Evolutionary conservation across 35 echinoderm and acorn worm species (phyloP).

Genomic region (Ophioderma brevispina): DNA sequence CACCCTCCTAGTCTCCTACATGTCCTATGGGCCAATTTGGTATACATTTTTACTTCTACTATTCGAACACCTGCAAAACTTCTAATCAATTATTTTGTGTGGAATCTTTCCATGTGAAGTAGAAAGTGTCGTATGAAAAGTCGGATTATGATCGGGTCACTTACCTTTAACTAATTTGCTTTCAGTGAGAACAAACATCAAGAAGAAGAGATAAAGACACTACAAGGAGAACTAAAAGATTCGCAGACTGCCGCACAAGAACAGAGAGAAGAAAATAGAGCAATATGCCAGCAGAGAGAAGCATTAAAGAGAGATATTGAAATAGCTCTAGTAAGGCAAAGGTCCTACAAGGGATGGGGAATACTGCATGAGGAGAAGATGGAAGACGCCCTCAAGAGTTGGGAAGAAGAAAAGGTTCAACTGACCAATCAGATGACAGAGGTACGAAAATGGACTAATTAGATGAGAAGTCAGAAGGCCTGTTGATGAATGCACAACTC

Average conservation of each 20-base stretch:
- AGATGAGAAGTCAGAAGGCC: too few relatives aligned
- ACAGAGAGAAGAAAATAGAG: background rate
- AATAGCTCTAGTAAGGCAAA: background rate
- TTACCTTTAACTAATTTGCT: too few relatives aligned
- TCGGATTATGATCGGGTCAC: too few relatives aligned
- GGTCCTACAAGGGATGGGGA: background rate
- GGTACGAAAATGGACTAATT: too few relatives aligned
- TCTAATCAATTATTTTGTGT: too few relatives aligned
- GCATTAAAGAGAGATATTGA: background rate
- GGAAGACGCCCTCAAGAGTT: background rate
- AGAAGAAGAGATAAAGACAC: background rate
- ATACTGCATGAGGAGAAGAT: background rate
- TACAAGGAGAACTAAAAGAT: background rate
- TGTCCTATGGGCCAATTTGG: too few relatives aligned
- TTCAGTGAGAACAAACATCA: background rate
- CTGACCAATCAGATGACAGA: background rate
- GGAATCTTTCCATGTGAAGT: too few relatives aligned
- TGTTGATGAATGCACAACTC: too few relatives aligned
- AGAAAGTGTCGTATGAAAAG: too few relatives aligned
- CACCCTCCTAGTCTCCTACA: too few relatives aligned
- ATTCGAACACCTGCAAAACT: too few relatives aligned
- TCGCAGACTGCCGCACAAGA: background rate
- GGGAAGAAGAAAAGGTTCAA: background rate
- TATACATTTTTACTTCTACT: too few relatives aligned
- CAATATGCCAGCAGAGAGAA: background rate